Conservation (phyloP, 2,888 invertebrate species). For the Platynereis dumerilii region DNA sequence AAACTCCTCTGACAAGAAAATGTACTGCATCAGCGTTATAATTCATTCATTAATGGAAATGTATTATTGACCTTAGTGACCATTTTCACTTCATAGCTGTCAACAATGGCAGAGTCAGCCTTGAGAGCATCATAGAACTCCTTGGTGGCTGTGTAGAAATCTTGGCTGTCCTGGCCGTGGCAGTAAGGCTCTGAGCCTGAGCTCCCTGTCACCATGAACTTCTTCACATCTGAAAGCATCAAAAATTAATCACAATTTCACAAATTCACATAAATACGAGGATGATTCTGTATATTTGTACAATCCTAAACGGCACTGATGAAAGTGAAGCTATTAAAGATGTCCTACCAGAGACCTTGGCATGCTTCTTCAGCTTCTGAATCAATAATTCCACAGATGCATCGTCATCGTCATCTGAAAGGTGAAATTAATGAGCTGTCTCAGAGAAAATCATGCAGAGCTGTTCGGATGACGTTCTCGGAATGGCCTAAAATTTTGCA, state of each 20-base stretch:
- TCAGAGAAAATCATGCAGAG: too few species aligned
- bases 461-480: too few species aligned
- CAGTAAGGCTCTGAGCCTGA: slow-evolving; percentile 46
- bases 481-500: too few species aligned
- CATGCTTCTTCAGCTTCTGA: slow-evolving; percentile 20
- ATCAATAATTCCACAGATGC: slow-evolving; percentile 13
- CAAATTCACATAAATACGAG: neutral
- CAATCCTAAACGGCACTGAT: too few species aligned
- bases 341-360: too few species aligned
- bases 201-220: slow-evolving; percentile 14
- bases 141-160: slow-evolving; percentile 53
- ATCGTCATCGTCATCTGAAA: slow-evolving; percentile 25
- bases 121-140: slow-evolving; percentile 40
- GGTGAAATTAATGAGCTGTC: too few species aligned
- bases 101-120: slow-evolving; percentile 9
- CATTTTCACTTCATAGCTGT: slow-evolving; percentile 28
- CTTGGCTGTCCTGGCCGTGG: slow-evolving; percentile 51
- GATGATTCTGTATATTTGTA: too few species aligned
- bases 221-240: neutral
- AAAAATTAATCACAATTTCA: neutral
- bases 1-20: too few species aligned
- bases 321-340: too few species aligned
- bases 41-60: too few species aligned
- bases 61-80: slow-evolving; percentile 24
- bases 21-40: too few species aligned